Percentiles rank a stretch among this genome's conserved stretches.
Evolutionary conservation across 2,888 invertebrate genomes (phyloP).

Genomic region (Zygaena filipendulae): DNA sequence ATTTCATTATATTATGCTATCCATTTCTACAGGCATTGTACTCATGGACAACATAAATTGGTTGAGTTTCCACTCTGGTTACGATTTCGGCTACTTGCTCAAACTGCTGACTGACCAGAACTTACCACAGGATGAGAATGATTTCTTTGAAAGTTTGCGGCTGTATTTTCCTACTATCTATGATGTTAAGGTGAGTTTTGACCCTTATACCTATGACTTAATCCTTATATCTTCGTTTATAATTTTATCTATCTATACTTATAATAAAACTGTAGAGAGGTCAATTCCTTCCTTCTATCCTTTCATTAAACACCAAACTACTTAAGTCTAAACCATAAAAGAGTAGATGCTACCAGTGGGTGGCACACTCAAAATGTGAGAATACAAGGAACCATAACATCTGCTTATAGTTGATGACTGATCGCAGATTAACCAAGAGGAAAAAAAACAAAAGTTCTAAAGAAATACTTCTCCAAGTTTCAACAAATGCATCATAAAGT

Average conservation of each 20-base stretch:
- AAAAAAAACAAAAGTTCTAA: too few relatives aligned
- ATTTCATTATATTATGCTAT: constrained; percentile 1
- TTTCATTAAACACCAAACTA: constrained; percentile 1
- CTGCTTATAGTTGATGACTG: too few relatives aligned
- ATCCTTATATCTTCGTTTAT: too few relatives aligned
- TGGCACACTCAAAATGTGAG: too few relatives aligned
- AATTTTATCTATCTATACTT: constrained; percentile 2
- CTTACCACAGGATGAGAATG: constrained; percentile 89
- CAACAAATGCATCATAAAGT: too few relatives aligned
- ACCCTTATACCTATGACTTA: background rate
- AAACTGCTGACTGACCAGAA: constrained; percentile 90
- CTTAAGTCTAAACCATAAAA: too few relatives aligned
- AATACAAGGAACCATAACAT: too few relatives aligned
- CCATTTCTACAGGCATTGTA: constrained; percentile 74
- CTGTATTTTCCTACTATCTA: constrained; percentile 94
- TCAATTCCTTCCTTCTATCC: too few relatives aligned
- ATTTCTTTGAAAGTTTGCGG: constrained; percentile 90
- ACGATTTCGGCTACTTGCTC: constrained; percentile 95
- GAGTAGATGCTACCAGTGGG: too few relatives aligned
- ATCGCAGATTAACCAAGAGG: too few relatives aligned
- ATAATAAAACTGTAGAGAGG: too few relatives aligned
- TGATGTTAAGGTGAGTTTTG: constrained; percentile 83
- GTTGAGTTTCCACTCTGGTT: constrained; percentile 97
- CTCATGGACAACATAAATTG: constrained; percentile 93
- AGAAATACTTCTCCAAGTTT: too few relatives aligned